Evolutionary conservation across 2,113 vertebrate genomes (phyloP), one percentile per base, ranked within the genome.

Genomic region (Brachyhypopomus occidentalis): DNA sequence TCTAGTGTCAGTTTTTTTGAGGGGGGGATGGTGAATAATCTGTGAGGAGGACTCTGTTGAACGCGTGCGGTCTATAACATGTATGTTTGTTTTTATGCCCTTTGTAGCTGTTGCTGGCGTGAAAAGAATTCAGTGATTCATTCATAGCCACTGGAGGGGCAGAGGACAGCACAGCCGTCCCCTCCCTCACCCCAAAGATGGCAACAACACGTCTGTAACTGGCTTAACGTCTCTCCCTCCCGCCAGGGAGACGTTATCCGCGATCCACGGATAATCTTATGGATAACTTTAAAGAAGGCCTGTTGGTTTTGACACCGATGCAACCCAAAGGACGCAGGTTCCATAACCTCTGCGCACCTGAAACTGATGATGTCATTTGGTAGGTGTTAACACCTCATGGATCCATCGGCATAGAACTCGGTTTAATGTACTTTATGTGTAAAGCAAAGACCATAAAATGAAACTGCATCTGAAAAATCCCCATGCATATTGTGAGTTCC

Each of bases 61-160:
- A 62, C 45, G 74, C 11, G 76, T 83, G 78, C 66, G 64, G 77
- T 74, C 72, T 80, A 59, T 81, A 86, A 79, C 82, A 79, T 52
- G 63, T 22, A 52, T 64, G 75, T 77, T 80, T 85, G 75, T 83
- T 77, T 71, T 83, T 75, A 67, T 80, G 78, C 55, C 81, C 80
- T 80, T 87, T 77, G 60, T 88, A 93, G 91, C 80, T 89, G 84
- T 87, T 79, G 70, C 77, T 86, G 84, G 84, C 88, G 64, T 86
- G 86, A 84, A 78, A 78, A 70, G 87, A 87, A 88, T 76, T 86
- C 88, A 89, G 89, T 92, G 80, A 74, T 85, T 83, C 87, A 74
- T 85, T 81, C 86, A 75, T 23, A 86, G 86, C 75, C 83, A 85
- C 58, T 67, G 80, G 88, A 87, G 81, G 87, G 67, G 63, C 77